Percentiles rank a stretch among this genome's conserved stretches.
phyloP scores from a whole-genome alignment of 2,113 vertebrate genomes.

The Podocnemis expansa region DNA sequence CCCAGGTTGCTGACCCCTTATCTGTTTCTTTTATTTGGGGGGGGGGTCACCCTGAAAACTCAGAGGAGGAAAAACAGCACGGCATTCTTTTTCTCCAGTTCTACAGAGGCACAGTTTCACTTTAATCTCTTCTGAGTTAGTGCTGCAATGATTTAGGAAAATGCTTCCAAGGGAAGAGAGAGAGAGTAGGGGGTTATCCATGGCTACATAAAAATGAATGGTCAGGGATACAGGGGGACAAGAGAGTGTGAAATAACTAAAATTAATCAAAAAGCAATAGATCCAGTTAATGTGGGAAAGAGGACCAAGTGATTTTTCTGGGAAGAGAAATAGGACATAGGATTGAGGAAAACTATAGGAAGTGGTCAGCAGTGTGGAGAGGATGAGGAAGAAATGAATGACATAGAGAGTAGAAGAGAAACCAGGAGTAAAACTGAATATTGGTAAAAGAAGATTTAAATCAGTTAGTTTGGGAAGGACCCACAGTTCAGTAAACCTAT shows the following conservation, averaged over 20 bases:
- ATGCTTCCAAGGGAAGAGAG: constrained; percentile 73
- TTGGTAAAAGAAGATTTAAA: background rate
- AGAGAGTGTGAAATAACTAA: constrained; percentile 75
- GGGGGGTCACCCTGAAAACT: background rate
- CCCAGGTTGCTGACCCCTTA: background rate
- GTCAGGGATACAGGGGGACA: constrained; percentile 77
- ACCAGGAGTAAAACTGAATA: background rate
- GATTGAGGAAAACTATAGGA: background rate
- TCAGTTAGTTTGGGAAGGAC: background rate
- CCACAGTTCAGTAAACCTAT: background rate
- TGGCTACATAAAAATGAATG: constrained; percentile 77
- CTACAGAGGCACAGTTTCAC: constrained; percentile 1
- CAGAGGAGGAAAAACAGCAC: background rate
- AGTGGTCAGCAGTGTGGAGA: background rate
- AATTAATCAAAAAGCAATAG: constrained; percentile 68
- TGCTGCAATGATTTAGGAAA: constrained; percentile 75
- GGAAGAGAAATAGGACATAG: background rate
- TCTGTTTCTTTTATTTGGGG: background rate
- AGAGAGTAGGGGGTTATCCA: constrained; percentile 59
- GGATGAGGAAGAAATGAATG: too few relatives aligned
- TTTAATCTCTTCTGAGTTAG: constrained; percentile 45
- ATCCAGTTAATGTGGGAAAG: background rate
- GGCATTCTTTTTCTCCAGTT: background rate
- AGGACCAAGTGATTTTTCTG: background rate
- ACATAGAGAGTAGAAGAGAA: constrained; percentile 3